Conservation (phyloP, 2,888 invertebrate genomes). For the Acrocyrtus sp. region DNA sequence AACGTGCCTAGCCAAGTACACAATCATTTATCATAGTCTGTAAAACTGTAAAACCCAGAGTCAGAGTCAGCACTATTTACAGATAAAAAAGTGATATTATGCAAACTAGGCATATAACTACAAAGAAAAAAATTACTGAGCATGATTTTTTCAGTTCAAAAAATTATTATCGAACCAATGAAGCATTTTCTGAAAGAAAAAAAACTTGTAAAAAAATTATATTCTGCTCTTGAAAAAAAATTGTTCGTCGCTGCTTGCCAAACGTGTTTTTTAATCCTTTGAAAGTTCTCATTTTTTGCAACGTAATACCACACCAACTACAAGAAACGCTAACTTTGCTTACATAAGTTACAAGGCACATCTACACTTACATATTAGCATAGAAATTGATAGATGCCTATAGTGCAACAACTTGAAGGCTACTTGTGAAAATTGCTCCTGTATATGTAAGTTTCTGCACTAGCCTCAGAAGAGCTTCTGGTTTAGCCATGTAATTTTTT, state of each 20-base stretch:
- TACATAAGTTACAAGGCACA: slow-evolving; percentile 25
- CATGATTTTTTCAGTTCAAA: too few relatives aligned
- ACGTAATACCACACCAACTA: slow-evolving; percentile 27
- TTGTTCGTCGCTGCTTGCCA: slow-evolving; percentile 22
- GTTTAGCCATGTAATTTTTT: slow-evolving; percentile 6
- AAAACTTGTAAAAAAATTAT: too few relatives aligned
- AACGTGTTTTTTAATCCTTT: slow-evolving; percentile 38
- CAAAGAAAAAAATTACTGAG: too few relatives aligned
- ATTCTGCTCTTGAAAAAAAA: too few relatives aligned
- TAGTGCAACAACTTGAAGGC: slow-evolving; percentile 2
- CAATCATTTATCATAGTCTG: too few relatives aligned
- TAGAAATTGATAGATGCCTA: slow-evolving; percentile 24
- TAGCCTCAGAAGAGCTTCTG: too few relatives aligned
- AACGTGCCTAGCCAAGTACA: too few relatives aligned
- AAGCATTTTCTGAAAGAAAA: background rate
- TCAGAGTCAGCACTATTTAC: too few relatives aligned
- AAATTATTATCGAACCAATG: slow-evolving; percentile 1
- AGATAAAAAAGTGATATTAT: too few relatives aligned
- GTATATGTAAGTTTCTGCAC: background rate
- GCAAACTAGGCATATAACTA: too few relatives aligned
- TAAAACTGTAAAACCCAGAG: too few relatives aligned
- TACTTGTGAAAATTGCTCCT: slow-evolving; percentile 10
- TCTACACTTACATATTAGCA: slow-evolving; percentile 17
- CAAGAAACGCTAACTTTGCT: too few relatives aligned
- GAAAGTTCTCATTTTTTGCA: slow-evolving; percentile 22